Evolutionary conservation across 2,888 invertebrate genomes (phyloP).

Genomic region (Uropetala carovei): DNA sequence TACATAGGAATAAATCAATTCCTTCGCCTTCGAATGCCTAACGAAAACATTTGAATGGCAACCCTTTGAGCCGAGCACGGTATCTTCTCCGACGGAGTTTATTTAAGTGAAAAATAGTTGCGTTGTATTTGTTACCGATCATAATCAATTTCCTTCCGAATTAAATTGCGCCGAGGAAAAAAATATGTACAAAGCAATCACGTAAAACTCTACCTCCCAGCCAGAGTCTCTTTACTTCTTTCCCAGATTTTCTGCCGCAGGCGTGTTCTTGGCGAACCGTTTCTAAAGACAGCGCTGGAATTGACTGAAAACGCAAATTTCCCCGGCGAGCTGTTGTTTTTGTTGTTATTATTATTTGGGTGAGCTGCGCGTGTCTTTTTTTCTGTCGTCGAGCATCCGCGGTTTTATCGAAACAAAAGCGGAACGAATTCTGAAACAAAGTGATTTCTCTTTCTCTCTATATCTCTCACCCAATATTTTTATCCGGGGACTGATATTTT

Average conservation of each 20-base stretch:
- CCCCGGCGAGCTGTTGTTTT: conserved; percentile 5
- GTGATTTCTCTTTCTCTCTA: no score
- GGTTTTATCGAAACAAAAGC: not conserved
- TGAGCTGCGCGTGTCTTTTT: not conserved
- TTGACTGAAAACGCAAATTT: conserved; percentile 40
- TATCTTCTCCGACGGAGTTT: no score
- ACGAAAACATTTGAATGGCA: not conserved
- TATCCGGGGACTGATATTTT: not conserved
- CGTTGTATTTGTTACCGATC: not conserved
- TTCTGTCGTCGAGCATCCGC: not conserved
- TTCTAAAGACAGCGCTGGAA: conserved; percentile 27
- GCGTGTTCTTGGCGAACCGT: conserved; percentile 5
- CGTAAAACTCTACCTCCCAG: not conserved
- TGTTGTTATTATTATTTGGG: not conserved
- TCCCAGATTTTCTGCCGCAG: not conserved
- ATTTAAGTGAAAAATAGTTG: not conserved
- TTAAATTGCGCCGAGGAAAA: not conserved
- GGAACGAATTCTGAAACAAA: not conserved
- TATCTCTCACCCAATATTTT: not conserved
- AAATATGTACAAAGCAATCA: no score
- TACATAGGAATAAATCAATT: no score
- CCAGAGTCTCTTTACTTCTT: conserved; percentile 41
- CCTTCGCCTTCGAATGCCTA: no score
- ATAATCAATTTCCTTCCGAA: not conserved
- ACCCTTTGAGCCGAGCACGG: no score